A percentile compares a stretch with the other conserved stretches of the same genome.
Evolutionary conservation across 2,888 invertebrate genomes (phyloP).

Genomic region (Thymelicus sylvestris): DNA sequence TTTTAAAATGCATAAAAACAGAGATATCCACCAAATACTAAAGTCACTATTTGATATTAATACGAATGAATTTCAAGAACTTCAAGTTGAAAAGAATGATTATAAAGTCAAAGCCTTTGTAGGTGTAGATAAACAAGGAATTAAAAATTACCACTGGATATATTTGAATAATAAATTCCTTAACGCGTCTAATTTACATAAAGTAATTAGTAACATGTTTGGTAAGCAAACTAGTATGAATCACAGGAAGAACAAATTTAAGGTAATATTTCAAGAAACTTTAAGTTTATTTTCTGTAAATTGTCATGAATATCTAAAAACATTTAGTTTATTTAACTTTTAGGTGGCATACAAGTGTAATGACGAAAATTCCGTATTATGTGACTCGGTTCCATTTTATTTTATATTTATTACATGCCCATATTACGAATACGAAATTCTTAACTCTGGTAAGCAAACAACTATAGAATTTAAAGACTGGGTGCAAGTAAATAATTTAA

Average conservation of each 20-base stretch:
- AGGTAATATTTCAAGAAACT: slow-evolving; percentile 47
- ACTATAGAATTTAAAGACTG: slow-evolving; percentile 84
- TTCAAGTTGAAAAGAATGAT: slow-evolving; percentile 68
- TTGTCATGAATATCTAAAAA: not conserved
- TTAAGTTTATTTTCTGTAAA: not conserved
- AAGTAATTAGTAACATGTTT: slow-evolving; percentile 57
- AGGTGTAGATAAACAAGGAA: slow-evolving; percentile 60
- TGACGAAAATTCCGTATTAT: slow-evolving; percentile 45
- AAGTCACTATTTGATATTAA: slow-evolving; percentile 60
- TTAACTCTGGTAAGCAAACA: slow-evolving; percentile 72
- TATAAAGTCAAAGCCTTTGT: slow-evolving; percentile 85
- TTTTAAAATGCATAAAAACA: slow-evolving; percentile 84
- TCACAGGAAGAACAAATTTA: slow-evolving; percentile 49
- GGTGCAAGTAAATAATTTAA: slow-evolving; percentile 62
- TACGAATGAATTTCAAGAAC: slow-evolving; percentile 65
- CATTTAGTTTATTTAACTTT: slow-evolving; percentile 1
- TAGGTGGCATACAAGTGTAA: not conserved
- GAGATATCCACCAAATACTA: slow-evolving; percentile 82
- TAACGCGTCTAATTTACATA: slow-evolving; percentile 71
- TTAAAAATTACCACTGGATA: slow-evolving; percentile 81
- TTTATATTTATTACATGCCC: slow-evolving; percentile 84
- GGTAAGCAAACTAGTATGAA: slow-evolving; percentile 46
- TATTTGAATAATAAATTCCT: slow-evolving; percentile 87
- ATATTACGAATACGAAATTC: slow-evolving; percentile 80
- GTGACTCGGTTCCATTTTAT: slow-evolving; percentile 68